Base-by-base conservation (phyloP, 2,888 invertebrate genomes). In the Eledone cirrhosa region DNA sequence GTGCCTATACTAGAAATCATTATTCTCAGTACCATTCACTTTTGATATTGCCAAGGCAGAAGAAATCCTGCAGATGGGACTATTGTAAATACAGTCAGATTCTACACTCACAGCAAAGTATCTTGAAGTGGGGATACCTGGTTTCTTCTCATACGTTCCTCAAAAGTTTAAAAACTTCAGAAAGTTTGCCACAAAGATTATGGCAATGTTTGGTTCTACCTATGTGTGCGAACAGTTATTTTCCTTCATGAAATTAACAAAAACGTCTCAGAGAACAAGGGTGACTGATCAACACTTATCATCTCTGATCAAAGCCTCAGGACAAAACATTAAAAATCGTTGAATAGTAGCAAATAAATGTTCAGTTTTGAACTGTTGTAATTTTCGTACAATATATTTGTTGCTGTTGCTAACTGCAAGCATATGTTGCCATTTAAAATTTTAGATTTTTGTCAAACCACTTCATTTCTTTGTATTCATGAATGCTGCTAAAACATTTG, bases 141-240 rank as follows among this genome's bases (percentile, higher is more conserved):
- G n/a, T n/a, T n/a, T n/a, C n/a, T n/a, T n/a, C n/a, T n/a, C n/a
- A n/a, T n/a, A n/a, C n/a, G n/a, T 63, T 63, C 63, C 5, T 63
- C 2, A 63, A 63, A 63, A 63, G 11, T 63, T 63, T 63, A 63
- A 63, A 63, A 63, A 4, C 2, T 63, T 63, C 7, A 63, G 63
- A 63, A 63, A 63, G 63, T 63, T 63, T 63, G 14, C 63, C 63
- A 0, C 63, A 63, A 4, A 14, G 4, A 63, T 63, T 3, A 63
- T 63, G 2, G 63, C 63, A 63, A 63, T 63, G 63, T 63, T 63
- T 63, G 63, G 63, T 63, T 63, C 63, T 63, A 63, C 63, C 63
- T 63, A 3, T 63, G 63, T 63, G 7, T 63, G n/a, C n/a, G 63
- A 5, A 63, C 14, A 63, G 2, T 63, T 63, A 63, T 63, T 63